Evolutionary conservation across 2,113 vertebrate genomes (phyloP).

Genomic region (Poecilia latipinna): DNA sequence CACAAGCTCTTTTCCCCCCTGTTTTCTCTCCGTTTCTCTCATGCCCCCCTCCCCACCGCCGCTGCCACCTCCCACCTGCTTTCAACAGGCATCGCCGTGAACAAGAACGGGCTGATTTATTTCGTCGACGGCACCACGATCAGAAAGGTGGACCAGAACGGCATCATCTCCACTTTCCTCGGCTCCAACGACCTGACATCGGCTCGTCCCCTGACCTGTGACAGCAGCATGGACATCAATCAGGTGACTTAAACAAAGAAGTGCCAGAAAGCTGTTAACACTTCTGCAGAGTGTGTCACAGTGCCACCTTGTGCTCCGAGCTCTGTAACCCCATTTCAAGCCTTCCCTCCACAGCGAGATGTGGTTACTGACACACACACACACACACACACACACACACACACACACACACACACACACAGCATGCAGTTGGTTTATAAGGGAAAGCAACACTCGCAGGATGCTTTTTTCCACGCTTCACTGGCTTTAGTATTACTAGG

Average conservation of each 20-base stretch:
- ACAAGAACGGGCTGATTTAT: slow-evolving; percentile 96
- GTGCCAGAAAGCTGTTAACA: not conserved
- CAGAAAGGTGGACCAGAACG: slow-evolving; percentile 95
- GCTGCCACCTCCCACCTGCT: slow-evolving; percentile 20
- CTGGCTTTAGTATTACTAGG: slow-evolving; percentile 13
- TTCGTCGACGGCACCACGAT: slow-evolving; percentile 98
- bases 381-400: not conserved
- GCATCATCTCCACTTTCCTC: slow-evolving; percentile 94
- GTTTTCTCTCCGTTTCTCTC: not conserved
- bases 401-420: not conserved
- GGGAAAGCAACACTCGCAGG: slow-evolving; percentile 5
- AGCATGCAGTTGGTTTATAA: slow-evolving; percentile 4
- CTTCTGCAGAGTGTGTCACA: slow-evolving; percentile 12
- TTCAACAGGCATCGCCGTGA: slow-evolving; percentile 89
- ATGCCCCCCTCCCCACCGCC: not conserved
- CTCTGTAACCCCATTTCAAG: not conserved
- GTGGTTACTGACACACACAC: not conserved
- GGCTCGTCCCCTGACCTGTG: slow-evolving; percentile 93
- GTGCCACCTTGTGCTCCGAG: slow-evolving; percentile 47
- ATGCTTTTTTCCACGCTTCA: not conserved
- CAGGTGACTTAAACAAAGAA: slow-evolving; percentile 82
- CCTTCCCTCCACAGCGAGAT: slow-evolving; percentile 32
- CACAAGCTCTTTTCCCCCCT: slow-evolving; percentile 11
- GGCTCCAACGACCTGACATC: slow-evolving; percentile 97
- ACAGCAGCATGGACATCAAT: slow-evolving; percentile 96